Base-by-base conservation (phyloP, 30 jellyfish, hydroid and myxozoan species). In the Chrysaora quinquecirrha region DNA sequence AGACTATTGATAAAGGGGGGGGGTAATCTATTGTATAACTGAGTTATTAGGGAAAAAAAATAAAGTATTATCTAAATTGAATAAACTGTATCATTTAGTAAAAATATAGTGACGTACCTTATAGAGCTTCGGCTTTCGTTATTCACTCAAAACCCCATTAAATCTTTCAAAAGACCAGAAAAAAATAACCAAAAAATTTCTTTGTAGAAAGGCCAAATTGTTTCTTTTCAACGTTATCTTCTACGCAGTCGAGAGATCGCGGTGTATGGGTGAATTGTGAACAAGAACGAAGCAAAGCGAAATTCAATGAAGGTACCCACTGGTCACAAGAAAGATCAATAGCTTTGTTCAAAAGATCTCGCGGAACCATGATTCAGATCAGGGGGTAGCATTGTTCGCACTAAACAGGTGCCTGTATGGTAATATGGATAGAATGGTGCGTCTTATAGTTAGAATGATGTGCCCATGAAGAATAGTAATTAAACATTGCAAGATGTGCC, bases 251-350 rank as follows among this genome's bases (percentile, higher is more conserved):
- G 30, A 1, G 89, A 25, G 81, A 50, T 67, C 74, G 48, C n/a
- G n/a, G n/a, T n/a, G n/a, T n/a, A n/a, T n/a, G n/a, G 48, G 29
- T 65, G 83, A 64, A 66, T 69, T 52, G 49, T 80, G 76, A 14
- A 80, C 63, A 30, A 9, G 83, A 16, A 21, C 48, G 46, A 6
- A 35, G 58, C 19, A 67, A 30, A 33, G 69, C 12, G 22, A 23
- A 69, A 31, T 43, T 64, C 61, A 82, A 18, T 82, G 77, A 70
- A 18, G 92, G 92, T 69, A 82, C 80, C 85, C 92, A 82, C 85
- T 82, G 85, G 92, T 33, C 85, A 82, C 85, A 66, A 34, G 92
- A 52, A 50, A 82, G 92, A 82, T 82, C 92, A 82, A 56, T 69
- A 75, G 74, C 56, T 52, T 20, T 70, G 92, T 65, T 82, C 92